A percentile compares a stretch with the other conserved stretches of the same genome.
These are phyloP conservation scores for Lamellibrachia luymesi DNA, from an alignment of 1,140 invertebrate genomes.

Conservation along the genomic window DNA sequence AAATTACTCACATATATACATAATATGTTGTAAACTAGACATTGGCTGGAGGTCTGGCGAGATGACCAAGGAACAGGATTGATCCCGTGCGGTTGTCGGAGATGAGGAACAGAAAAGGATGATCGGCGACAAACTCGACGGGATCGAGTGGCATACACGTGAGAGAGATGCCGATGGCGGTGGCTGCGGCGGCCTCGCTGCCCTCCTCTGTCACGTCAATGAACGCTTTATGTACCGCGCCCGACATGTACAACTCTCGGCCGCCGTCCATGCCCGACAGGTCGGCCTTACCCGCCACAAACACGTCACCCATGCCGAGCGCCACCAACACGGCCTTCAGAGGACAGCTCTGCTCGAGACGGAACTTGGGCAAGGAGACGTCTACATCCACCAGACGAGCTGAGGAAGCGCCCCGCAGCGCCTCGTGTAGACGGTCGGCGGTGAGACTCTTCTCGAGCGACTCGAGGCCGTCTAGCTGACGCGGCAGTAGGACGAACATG, in stretches of 20 bases:
- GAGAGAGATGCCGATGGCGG: conserved; percentile 33
- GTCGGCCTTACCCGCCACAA: conserved; percentile 33
- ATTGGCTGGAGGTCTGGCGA: not conserved
- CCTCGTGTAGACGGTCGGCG: not conserved
- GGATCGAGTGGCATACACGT: not conserved
- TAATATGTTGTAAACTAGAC: not conserved
- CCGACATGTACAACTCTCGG: conserved; percentile 38
- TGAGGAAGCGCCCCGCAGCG: not conserved
- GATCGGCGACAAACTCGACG: conserved; percentile 10
- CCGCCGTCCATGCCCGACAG: conserved; percentile 39
- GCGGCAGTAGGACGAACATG: conserved; percentile 75
- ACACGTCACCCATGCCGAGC: conserved; percentile 36
- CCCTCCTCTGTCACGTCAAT: conserved; percentile 62
- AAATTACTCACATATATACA: not conserved
- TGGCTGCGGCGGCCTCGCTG: conserved; percentile 54
- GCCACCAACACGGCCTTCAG: conserved; percentile 50
- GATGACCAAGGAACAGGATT: conserved; percentile 18
- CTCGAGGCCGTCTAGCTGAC: conserved; percentile 35
- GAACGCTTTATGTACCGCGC: conserved; percentile 60
- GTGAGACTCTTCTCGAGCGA: not conserved
- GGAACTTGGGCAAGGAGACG: conserved; percentile 47
- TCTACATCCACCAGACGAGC: conserved; percentile 27
- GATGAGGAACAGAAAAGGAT: conserved; percentile 20
- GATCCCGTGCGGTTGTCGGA: not conserved
- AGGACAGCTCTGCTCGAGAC: conserved; percentile 37